Percentiles rank a stretch among this genome's conserved stretches.
Evolutionary conservation across 2,888 invertebrate species (phyloP).

Genomic region (Epistrophe eligans): DNA sequence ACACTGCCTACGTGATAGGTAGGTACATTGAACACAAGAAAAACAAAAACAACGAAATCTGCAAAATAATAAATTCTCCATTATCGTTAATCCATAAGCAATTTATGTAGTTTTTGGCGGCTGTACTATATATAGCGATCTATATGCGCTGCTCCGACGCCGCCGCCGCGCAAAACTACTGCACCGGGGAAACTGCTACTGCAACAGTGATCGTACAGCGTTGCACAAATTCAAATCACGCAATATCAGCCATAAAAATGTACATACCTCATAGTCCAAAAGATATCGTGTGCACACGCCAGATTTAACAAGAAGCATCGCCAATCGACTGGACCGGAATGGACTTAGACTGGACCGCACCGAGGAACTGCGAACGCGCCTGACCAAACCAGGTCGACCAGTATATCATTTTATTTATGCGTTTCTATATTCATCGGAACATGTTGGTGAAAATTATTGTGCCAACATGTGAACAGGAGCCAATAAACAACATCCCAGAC

Average conservation of each 20-base stretch:
- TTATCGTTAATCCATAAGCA: slow-evolving; percentile 72
- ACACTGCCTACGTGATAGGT: slow-evolving; percentile 24
- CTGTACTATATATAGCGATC: slow-evolving; percentile 34
- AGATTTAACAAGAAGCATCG: slow-evolving; percentile 26
- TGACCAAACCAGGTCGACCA: slow-evolving; percentile 66
- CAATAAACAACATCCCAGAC: slow-evolving; percentile 69
- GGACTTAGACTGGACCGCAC: not conserved
- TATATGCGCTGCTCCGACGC: slow-evolving; percentile 16
- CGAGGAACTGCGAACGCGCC: slow-evolving; percentile 3
- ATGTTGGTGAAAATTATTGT: slow-evolving; percentile 75
- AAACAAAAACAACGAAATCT: slow-evolving; percentile 10
- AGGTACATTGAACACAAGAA: slow-evolving; percentile 1
- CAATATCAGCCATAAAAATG: slow-evolving; percentile 61
- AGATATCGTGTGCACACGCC: slow-evolving; percentile 59
- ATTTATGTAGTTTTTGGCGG: slow-evolving; percentile 74
- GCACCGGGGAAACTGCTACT: slow-evolving; percentile 15
- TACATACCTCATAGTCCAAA: slow-evolving; percentile 9
- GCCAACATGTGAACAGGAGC: slow-evolving; percentile 76
- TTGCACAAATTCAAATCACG: slow-evolving; percentile 68
- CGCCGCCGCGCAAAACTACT: no score
- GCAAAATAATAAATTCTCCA: slow-evolving; percentile 66
- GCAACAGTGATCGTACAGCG: slow-evolving; percentile 63
- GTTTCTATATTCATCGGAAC: slow-evolving; percentile 71
- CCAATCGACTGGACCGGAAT: slow-evolving; percentile 6
- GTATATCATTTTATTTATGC: slow-evolving; percentile 76